Conservation (phyloP, 2,888 invertebrate genomes). For the Dasysyrphus tricinctus region DNA sequence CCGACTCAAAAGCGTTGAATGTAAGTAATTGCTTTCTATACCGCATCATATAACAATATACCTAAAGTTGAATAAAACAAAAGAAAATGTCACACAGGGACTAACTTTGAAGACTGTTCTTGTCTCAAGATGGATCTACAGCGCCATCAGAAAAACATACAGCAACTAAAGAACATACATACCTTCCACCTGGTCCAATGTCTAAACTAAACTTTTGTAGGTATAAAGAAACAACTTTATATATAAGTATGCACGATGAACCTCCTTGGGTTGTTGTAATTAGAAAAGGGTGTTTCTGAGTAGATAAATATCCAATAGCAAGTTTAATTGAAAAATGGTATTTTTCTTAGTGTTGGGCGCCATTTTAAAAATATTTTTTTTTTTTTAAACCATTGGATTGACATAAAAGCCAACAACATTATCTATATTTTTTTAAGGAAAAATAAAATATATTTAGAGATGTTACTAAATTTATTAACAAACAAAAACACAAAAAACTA, state of each 20-base stretch:
- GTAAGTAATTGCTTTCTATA: slow-evolving; percentile 68
- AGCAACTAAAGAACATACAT: neutral
- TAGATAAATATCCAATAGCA: neutral
- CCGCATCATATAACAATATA: slow-evolving; percentile 40
- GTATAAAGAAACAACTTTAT: slow-evolving; percentile 27
- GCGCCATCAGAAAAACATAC: neutral
- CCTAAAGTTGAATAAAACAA: slow-evolving; percentile 33
- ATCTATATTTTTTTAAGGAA: too few species aligned
- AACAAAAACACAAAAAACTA: too few species aligned
- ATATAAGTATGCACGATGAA: neutral
- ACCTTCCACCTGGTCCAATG: slow-evolving; percentile 45
- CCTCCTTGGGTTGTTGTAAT: neutral
- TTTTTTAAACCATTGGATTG: too few species aligned
- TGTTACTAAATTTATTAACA: too few species aligned
- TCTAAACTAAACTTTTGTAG: slow-evolving; percentile 19
- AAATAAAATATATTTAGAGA: too few species aligned
- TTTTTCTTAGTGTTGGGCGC: too few species aligned
- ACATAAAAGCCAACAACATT: too few species aligned
- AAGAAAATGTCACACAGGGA: slow-evolving; percentile 62
- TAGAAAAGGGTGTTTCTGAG: slow-evolving; percentile 6
- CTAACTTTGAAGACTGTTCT: slow-evolving; percentile 39
- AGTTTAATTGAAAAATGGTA: neutral
- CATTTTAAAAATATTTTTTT: too few species aligned
- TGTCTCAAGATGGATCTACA: slow-evolving; percentile 23
- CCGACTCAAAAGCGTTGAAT: slow-evolving; percentile 57